Evolutionary conservation across 2,888 invertebrate genomes (phyloP), one percentile per base, ranked within the genome.

Genomic region (Fragum sueziense): DNA sequence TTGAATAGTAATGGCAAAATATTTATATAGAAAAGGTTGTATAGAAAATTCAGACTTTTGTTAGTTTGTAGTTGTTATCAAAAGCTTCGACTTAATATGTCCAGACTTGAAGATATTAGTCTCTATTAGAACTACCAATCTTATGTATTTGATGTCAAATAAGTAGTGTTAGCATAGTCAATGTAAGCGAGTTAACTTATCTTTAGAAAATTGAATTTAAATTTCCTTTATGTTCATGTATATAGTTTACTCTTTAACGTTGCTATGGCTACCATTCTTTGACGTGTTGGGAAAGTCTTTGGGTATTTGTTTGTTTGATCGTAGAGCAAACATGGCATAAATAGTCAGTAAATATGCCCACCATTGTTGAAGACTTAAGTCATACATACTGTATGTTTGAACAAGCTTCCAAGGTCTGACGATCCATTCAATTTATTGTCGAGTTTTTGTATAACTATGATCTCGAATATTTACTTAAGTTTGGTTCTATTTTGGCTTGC

Each of bases 241-340:
- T 37, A 37, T 34, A 70, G 34, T 52, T 52, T 52, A 41, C 29
- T 68, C 25, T 74, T 61, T 22, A 22, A 17, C 20, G 70, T 77
- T 34, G 29, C 73, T 69, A 77, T 73, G 62, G 51, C 51, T 37
- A 72, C 69, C 31, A 29, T 65, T 57, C 70, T 73, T 61, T 73
- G 37, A 67, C 72, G 25, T 34, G 65, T 68, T 69, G 72, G 57
- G 57, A 71, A 62, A 72, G 71, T 65, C 41, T 70, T 27, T 54
- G 27, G 22, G 47, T 76, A 73, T 81, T 81, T 82, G 75, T 82
- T 82, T 82, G 72, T 76, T 70, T 71, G 62, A 61, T 29, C 47
- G 20, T 31, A 76, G 54, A 27, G 78, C 78, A 82, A 82, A 82
- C 75, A 82, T 67, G 67, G 72, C 69, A 68, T 41, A 72, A 82